Percentiles rank a stretch among this genome's conserved stretches.
These are phyloP conservation scores for Cyanoramphus novaezelandiae DNA, from an alignment of 2,113 vertebrate species.

Conservation along the genomic window DNA sequence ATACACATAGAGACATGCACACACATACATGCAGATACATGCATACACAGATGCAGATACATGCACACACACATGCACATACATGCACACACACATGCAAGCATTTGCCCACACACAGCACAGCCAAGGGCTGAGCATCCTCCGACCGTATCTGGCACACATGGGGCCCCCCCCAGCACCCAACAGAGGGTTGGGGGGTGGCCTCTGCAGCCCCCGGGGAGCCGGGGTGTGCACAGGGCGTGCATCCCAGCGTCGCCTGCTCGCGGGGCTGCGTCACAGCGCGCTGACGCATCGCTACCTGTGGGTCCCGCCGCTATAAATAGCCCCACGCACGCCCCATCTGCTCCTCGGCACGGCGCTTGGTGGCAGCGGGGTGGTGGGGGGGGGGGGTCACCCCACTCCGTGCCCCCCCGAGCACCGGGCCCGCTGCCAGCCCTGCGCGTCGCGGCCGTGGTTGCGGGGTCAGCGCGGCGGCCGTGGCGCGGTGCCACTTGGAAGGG, in stretches of 20 bases:
- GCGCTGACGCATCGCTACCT: constrained; percentile 36
- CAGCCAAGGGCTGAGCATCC: neutral
- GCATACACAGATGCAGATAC: neutral
- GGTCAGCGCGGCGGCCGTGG: neutral
- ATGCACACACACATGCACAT: neutral
- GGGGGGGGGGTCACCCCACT: neutral
- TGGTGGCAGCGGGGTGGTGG: no score
- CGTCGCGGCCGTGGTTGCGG: neutral
- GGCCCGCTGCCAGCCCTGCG: neutral
- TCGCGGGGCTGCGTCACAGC: neutral
- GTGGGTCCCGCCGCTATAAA: constrained; percentile 41
- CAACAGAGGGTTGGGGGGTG: no score
- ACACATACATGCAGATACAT: neutral
- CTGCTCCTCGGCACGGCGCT: neutral
- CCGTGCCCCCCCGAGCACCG: neutral
- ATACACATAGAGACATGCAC: accelerated
- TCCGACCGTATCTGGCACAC: neutral
- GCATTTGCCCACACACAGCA: accelerated
- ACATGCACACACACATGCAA: neutral
- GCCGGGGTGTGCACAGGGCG: neutral
- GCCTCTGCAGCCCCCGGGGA: accelerated
- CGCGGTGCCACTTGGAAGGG: constrained; percentile 28
- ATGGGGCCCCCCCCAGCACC: neutral
- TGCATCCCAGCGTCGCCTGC: neutral
- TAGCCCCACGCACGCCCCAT: neutral